A percentile compares a stretch with the other conserved stretches of the same genome.
These are phyloP conservation scores for Aegithalos caudatus DNA, from an alignment of 2,113 vertebrate species.

Conservation along the genomic window DNA sequence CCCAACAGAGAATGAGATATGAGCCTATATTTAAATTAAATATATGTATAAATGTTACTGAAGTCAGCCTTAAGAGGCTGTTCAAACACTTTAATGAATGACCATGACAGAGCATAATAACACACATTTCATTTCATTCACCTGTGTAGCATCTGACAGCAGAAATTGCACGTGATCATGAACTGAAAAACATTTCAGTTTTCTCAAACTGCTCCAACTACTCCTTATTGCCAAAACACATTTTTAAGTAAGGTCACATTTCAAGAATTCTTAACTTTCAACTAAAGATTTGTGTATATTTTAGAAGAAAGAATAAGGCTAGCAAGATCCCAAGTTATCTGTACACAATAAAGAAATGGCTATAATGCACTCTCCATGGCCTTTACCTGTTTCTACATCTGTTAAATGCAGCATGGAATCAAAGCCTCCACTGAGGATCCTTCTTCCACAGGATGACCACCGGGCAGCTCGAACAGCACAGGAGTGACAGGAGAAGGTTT, in stretches of 20 bases:
- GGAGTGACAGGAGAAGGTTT: slow-evolving; percentile 78
- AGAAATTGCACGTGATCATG: not conserved
- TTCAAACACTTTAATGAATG: not conserved
- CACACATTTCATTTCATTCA: not conserved
- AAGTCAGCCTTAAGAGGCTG: not conserved
- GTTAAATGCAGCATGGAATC: slow-evolving; percentile 85
- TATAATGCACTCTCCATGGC: not conserved
- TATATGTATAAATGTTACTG: not conserved
- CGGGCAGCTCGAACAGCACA: slow-evolving; percentile 85
- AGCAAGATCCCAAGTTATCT: not conserved
- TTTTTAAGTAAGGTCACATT: not conserved
- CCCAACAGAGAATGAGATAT: not conserved
- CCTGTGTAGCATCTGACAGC: not conserved
- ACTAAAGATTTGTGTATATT: not conserved
- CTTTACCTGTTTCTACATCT: slow-evolving; percentile 90
- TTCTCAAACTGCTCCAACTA: not conserved
- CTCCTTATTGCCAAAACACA: not conserved
- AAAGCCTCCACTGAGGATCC: slow-evolving; percentile 89
- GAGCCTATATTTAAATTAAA: not conserved
- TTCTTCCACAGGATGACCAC: slow-evolving; percentile 87
- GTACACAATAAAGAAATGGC: not conserved
- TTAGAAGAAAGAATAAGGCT: not conserved
- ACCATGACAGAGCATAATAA: not conserved
- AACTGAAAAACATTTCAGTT: not conserved
- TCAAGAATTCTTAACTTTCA: not conserved